phyloP scores from a whole-genome alignment of 2,113 vertebrate genomes.

The Perccottus glenii region DNA sequence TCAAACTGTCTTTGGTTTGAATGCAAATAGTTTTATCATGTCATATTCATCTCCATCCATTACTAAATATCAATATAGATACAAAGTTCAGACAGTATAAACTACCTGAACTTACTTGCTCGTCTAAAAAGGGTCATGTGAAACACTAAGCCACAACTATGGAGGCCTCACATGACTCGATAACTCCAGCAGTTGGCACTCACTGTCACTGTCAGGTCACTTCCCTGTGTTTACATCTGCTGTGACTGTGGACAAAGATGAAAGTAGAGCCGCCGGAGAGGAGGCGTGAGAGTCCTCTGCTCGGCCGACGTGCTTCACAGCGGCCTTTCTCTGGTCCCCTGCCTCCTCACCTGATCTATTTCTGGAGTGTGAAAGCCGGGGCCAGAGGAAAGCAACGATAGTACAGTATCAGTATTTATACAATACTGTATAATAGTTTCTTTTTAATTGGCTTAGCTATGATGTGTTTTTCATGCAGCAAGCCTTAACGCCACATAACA shows the following conservation, averaged over 20 bases:
- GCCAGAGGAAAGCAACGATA: conserved; percentile 10
- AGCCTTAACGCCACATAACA: conserved; percentile 18
- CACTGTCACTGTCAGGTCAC: conserved; percentile 4
- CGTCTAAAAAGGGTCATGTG: background rate
- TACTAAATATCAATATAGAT: too few species aligned
- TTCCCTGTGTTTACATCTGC: conserved; percentile 13
- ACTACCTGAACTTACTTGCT: too few species aligned
- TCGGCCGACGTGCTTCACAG: conserved; percentile 27
- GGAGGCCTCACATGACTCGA: conserved; percentile 10
- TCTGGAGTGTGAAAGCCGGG: conserved; percentile 30
- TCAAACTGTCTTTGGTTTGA: too few species aligned
- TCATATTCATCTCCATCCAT: too few species aligned
- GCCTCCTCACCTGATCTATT: conserved; percentile 47
- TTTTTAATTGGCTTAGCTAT: conserved; percentile 56
- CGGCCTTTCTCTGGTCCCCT: conserved; percentile 27
- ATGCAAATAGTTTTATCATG: too few species aligned
- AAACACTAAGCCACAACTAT: conserved; percentile 17
- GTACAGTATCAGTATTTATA: conserved; percentile 36
- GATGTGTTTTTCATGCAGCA: conserved; percentile 34
- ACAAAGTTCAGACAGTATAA: too few species aligned
- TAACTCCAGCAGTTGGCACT: conserved; percentile 8
- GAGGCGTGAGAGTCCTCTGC: conserved; percentile 27
- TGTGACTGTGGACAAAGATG: conserved; percentile 11
- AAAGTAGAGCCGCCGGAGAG: conserved; percentile 18
- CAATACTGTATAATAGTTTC: too few species aligned